Evolutionary conservation across 2,113 vertebrate genomes (phyloP).

Genomic region (Phyllostomus hastatus): DNA sequence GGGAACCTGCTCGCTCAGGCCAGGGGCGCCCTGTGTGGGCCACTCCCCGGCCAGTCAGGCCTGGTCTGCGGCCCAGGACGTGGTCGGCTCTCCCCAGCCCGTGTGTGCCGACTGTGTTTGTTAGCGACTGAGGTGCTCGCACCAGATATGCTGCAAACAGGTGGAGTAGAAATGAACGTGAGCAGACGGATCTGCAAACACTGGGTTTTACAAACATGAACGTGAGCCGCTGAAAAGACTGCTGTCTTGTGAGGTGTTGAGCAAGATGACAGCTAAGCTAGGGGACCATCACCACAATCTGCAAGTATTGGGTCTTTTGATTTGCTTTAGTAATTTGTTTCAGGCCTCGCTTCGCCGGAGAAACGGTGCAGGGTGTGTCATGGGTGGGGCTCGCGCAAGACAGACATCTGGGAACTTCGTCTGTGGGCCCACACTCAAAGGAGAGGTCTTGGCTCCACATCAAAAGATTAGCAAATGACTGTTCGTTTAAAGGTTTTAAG

Average conservation of each 20-base stretch:
- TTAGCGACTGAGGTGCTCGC: background rate
- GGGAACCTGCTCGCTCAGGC: background rate
- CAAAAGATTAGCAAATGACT: constrained; percentile 63
- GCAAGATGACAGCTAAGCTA: background rate
- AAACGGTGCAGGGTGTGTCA: background rate
- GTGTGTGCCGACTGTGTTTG: background rate
- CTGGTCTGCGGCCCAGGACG: background rate
- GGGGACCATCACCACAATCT: background rate
- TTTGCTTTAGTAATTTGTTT: constrained; percentile 7
- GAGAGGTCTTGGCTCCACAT: constrained; percentile 61
- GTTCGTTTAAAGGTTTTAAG: constrained; percentile 57
- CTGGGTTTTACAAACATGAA: background rate
- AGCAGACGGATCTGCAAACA: background rate
- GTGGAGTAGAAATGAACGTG: background rate
- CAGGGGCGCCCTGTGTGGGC: accelerated
- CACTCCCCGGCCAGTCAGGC: accelerated
- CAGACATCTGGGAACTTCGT: constrained; percentile 57
- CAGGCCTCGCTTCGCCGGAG: constrained; percentile 7
- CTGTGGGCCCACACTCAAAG: constrained; percentile 61
- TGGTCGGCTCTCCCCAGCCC: background rate
- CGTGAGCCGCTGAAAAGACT: background rate
- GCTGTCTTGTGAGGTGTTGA: background rate
- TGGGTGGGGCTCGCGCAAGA: constrained; percentile 41
- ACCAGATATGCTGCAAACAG: background rate
- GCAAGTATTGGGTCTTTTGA: background rate